phyloP scores from a whole-genome alignment of 2,113 vertebrate species.

The Ursus arctos region DNA sequence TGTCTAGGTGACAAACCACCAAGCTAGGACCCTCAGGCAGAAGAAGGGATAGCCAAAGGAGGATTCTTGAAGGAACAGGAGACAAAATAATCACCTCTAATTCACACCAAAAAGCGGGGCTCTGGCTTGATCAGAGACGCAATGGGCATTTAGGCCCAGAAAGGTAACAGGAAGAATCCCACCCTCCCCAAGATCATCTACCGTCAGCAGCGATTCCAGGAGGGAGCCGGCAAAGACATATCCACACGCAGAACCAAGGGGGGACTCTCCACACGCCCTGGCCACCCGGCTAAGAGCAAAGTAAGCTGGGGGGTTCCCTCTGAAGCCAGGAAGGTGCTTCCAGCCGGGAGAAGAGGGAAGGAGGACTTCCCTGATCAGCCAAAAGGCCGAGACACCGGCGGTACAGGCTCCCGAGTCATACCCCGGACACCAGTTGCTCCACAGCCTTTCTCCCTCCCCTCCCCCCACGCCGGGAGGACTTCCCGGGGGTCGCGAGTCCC shows the following conservation, averaged over 20 bases:
- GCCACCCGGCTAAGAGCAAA: neutral
- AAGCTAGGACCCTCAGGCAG: neutral
- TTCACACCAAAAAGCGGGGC: neutral
- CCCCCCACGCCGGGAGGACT: constrained; percentile 7
- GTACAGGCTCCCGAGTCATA: constrained; percentile 23
- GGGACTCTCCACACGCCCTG: neutral
- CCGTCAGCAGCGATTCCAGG: neutral
- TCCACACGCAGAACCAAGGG: neutral
- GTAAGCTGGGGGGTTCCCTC: neutral
- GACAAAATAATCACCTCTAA: neutral
- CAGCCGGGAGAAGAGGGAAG: neutral
- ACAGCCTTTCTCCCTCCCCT: constrained; percentile 3
- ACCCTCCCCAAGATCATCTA: neutral
- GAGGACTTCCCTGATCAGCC: neutral
- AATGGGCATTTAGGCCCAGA: neutral
- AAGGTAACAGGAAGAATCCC: constrained; percentile 8
- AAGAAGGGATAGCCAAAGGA: neutral
- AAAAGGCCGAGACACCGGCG: neutral
- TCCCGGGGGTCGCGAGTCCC: constrained; percentile 43
- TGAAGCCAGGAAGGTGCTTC: neutral
- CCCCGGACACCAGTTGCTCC: constrained; percentile 77
- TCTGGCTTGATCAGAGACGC: neutral
- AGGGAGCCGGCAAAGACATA: neutral
- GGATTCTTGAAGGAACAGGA: neutral
- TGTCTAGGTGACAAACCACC: neutral